Evolutionary conservation across 2,888 invertebrate species (phyloP), one percentile per base, ranked within the genome.

Genomic region (Acrobasis consociella): DNA sequence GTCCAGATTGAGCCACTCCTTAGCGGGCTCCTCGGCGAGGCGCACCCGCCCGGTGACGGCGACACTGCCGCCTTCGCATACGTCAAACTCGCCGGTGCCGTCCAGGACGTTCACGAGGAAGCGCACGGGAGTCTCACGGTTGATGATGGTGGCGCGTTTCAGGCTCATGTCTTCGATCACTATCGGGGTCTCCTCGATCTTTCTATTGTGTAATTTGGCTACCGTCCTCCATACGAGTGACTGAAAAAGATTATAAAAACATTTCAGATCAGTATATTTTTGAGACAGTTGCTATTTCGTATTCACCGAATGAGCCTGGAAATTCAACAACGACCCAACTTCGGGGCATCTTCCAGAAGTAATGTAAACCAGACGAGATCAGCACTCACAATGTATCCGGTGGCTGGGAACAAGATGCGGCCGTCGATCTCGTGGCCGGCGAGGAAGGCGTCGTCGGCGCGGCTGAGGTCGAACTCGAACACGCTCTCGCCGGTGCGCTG

Each of bases 391-490:
- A 99, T 93, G 80, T 98, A 98, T 11, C 98, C 98, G 49, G 99
- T 99, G 65, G 98, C 99, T 16, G 99, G 99, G 93, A 97, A 99
- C 22, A 99, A 93, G 60, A 98, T 94, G 78, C 99, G 94, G 37
- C 99, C 99, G 89, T 99, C 99, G 77, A 99, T 99, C 63, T 95
- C 94, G 85, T 99, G 99, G 0, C 98, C 98, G 61, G 94, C 89
- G 65, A 98, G 85, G 89, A 95, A 97, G 58, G 95, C 92, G 81
- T 97, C 95, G 31, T 94, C 94, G 72, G 96, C 94, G 76, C 95
- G 96, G 63, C 95, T 93, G 37, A 97, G 87, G 87, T 97, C 96
- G 60, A 96, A 87, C 81, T 97, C 97, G 67, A 97, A 87, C n/a
- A 97, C 90, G 69, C 95, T 94, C 89, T 97, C 97, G 16, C 97